Percentiles rank a stretch among this genome's conserved stretches.
phyloP scores from a whole-genome alignment of 1,140 invertebrate genomes.

The Cydia amplana region DNA sequence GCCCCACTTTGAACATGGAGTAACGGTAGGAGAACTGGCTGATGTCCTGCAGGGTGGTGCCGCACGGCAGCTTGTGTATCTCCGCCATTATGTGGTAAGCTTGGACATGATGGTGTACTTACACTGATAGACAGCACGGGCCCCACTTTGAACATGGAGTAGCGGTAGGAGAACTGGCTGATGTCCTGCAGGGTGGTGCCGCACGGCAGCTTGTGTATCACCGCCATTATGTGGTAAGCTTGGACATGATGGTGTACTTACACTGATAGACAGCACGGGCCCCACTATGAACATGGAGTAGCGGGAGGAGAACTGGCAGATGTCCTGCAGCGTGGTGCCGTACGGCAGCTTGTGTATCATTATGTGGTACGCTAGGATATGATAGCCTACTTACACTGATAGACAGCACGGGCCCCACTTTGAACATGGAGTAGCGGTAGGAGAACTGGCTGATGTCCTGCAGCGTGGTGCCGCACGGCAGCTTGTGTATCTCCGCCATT shows the following conservation, averaged over 20 bases:
- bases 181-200: constrained; percentile 94
- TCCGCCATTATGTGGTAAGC: constrained; percentile 95
- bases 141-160: constrained; percentile 98
- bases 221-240: constrained; percentile 93
- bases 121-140: constrained; percentile 89
- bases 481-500: constrained; percentile 90
- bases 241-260: background rate
- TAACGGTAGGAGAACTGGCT: constrained; percentile 96
- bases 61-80: constrained; percentile 93
- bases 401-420: constrained; percentile 96
- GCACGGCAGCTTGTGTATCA: constrained; percentile 90
- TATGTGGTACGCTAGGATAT: constrained; percentile 86
- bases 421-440: constrained; percentile 98
- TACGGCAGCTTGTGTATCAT: constrained; percentile 95
- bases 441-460: constrained; percentile 95
- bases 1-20: constrained; percentile 98
- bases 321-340: constrained; percentile 92
- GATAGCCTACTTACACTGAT: constrained; percentile 66
- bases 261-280: constrained; percentile 89
- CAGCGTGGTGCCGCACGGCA: constrained; percentile 92
- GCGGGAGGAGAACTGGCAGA: constrained; percentile 94
- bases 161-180: constrained; percentile 94
- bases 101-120: background rate
- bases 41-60: constrained; percentile 92
- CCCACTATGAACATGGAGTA: constrained; percentile 98